Evolutionary conservation across 1,140 invertebrate genomes (phyloP), one percentile per base, ranked within the genome.

Genomic region (Doryteuthis pealeii): DNA sequence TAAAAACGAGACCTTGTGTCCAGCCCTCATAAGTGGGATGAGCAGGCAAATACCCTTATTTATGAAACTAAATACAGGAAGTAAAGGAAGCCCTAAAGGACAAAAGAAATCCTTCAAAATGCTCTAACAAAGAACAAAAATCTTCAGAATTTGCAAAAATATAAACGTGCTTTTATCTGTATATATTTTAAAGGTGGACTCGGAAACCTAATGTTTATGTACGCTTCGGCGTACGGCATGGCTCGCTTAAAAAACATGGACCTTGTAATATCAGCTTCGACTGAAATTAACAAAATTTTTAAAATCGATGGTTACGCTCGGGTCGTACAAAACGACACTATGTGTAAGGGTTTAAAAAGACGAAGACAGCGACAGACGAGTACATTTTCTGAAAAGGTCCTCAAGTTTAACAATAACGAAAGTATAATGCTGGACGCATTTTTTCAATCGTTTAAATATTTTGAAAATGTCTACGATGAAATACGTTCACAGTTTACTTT

Each of bases 361-460:
- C 12, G 22, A 49, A 15, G 22, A 15, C 45, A 49, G 12, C 45
- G 45, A 49, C 12, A 49, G 45, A 22, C 45, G 12, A 15, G 26
- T 30, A 28, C 72, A 3, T 80, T 73, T 72, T 74, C 76, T 74
- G 22, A 43, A 33, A 8, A n/a, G 22, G 33, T 77, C 15, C 69
- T 70, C 26, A 58, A 73, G 8, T 35, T 79, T n/a, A 67, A 28
- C 2, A 12, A 65, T 26, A 45, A 67, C 0, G 18, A n/a, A n/a
- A 71, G 72, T n/a, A n/a, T n/a, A n/a, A n/a, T n/a, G 35, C 18
- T 78, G 0, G 69, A 71, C 26, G 22, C 15, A 4, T 79, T 76
- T 74, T 67, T 78, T 33, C 79, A 81, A 54, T 81, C 78, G 10
- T 81, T 68, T 65, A 76, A 74, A 43, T 79, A 81, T 58, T 79